Evolutionary conservation across 2,113 vertebrate species (phyloP).

Genomic region (Eptesicus fuscus): DNA sequence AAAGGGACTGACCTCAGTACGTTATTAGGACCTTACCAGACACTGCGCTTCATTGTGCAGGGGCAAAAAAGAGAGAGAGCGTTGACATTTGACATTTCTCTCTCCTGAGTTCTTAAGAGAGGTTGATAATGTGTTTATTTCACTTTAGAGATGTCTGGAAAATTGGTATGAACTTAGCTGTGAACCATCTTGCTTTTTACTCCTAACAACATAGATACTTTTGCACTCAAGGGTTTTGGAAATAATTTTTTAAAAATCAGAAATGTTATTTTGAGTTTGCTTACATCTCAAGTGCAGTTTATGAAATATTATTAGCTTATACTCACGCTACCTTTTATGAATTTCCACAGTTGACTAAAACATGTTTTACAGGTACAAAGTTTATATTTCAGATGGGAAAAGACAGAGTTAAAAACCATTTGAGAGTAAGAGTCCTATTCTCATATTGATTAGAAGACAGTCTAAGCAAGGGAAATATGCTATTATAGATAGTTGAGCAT

Average conservation of each 20-base stretch:
- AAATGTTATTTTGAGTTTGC: background rate
- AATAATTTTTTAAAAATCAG: background rate
- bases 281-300: background rate
- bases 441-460: background rate
- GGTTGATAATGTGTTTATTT: constrained; percentile 7
- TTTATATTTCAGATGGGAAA: constrained; percentile 22
- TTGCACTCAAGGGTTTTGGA: background rate
- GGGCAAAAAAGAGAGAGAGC: background rate
- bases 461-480: background rate
- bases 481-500: background rate
- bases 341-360: background rate
- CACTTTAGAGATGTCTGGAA: constrained; percentile 5
- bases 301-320: background rate
- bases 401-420: background rate
- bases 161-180: background rate
- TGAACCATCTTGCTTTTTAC: constrained; percentile 17
- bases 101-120: background rate
- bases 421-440: background rate
- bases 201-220: background rate
- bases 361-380: background rate
- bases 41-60: background rate
- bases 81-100: background rate
- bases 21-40: background rate
- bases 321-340: background rate
- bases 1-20: background rate